Conservation (phyloP, 2,888 invertebrate genomes). For the Eupithecia pulchellata region DNA sequence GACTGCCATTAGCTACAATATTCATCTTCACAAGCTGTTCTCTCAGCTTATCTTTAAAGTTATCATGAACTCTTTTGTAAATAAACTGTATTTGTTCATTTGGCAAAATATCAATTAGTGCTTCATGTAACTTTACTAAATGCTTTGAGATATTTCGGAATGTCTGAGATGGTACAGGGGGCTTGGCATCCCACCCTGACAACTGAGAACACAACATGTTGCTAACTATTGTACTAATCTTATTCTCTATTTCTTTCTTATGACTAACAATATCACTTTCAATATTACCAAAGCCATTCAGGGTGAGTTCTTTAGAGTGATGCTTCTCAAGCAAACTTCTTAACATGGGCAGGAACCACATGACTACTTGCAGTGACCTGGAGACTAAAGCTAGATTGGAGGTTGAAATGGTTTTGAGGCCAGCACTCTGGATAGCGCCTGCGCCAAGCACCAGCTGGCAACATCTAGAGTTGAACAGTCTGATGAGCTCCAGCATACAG, state of each 20-base stretch:
- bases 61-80: constrained; percentile 91
- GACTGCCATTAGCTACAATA: constrained; percentile 97
- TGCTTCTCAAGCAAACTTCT: constrained; percentile 88
- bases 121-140: constrained; percentile 95
- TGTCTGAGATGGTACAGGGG: constrained; percentile 96
- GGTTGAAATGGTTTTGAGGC: constrained; percentile 96
- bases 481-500: constrained; percentile 94
- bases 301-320: constrained; percentile 78
- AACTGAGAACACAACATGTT: constrained; percentile 93
- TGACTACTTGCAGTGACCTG: constrained; percentile 91
- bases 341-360: constrained; percentile 91
- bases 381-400: constrained; percentile 96
- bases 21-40: constrained; percentile 94
- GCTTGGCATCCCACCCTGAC: constrained; percentile 95
- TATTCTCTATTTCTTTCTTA: constrained; percentile 95
- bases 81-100: constrained; percentile 90
- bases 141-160: constrained; percentile 95
- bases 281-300: constrained; percentile 88
- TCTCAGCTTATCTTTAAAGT: constrained; percentile 94
- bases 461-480: constrained; percentile 94
- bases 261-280: constrained; percentile 94
- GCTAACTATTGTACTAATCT: constrained; percentile 95
- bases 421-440: constrained; percentile 97
- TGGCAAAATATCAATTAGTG: constrained; percentile 93
- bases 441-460: constrained; percentile 98